These are phyloP conservation scores for Nomada flava DNA, from an alignment of 2,888 invertebrate species.

Conservation along the genomic window DNA sequence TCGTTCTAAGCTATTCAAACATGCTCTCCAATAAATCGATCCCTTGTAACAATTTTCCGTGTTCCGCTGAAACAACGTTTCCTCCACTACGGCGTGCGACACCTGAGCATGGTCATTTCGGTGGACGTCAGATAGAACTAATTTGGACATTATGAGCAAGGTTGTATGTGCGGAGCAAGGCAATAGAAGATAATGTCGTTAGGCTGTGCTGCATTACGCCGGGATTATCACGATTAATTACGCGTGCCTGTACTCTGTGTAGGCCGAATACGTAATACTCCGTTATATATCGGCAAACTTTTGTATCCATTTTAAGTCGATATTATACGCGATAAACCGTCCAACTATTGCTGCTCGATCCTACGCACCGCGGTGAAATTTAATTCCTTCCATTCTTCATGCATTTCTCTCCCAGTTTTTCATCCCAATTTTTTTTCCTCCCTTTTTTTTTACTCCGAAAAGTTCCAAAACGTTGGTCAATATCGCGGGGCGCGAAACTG, in stretches of 20 bases:
- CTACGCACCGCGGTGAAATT: background rate
- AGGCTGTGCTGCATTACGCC: conserved; percentile 65
- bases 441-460: background rate
- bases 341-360: background rate
- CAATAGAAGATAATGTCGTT: conserved; percentile 71
- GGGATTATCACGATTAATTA: conserved; percentile 69
- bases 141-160: conserved; percentile 71
- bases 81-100: conserved; percentile 18
- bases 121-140: conserved; percentile 64
- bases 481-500: background rate
- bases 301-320: conserved; percentile 15
- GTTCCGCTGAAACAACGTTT: conserved; percentile 22
- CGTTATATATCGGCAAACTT: conserved; percentile 36
- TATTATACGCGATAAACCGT: background rate
- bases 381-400: too few species aligned
- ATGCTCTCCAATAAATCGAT: conserved; percentile 8
- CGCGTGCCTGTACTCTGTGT: conserved; percentile 58
- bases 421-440: background rate
- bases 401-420: background rate
- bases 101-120: conserved; percentile 60
- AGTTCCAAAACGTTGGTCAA: background rate
- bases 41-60: conserved; percentile 21
- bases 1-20: background rate
- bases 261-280: conserved; percentile 59
- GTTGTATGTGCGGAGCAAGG: conserved; percentile 58